Base-by-base conservation (phyloP, 2,888 invertebrate species). In the Pterostichus niger region DNA sequence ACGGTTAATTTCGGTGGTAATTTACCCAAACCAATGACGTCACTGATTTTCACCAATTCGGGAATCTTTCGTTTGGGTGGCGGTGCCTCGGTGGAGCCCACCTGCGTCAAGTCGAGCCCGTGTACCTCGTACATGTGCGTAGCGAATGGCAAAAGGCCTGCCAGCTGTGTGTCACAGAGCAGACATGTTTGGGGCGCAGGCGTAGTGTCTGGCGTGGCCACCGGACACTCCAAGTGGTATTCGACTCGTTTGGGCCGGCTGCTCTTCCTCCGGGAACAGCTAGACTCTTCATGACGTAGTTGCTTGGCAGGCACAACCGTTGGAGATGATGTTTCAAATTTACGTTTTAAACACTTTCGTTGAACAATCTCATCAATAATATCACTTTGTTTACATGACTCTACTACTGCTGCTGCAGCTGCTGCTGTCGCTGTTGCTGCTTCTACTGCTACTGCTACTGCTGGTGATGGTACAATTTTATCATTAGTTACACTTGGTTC, bases 61-160 rank as follows among this genome's bases (percentile, higher is more conserved):
- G 89, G 89, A 84, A 89, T 86, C 86, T 87, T 89, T 86, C 87
- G 89, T 15, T 31, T 40, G 11, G 71, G 35, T 1, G 17, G 35
- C n/a, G 31, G 17, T 0, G 75, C 2, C 15, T 13, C 33, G 31
- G 11, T 10, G 10, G 31, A 2, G 17, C 17, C 59, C 24, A 87
- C 89, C 87, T 85, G 90, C 86, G 86, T 87, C 88, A 86, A 91
- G 87, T 92, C 92, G 49, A 91, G 90, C 0, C 91, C 91, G 85
- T 92, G 92, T n/a, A 88, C 88, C 61, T 91, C 90, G 77, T 91
- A 89, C 61, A 92, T 91, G 85, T 93, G 93, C 84, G 90, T 87
- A 17, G 91, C 91, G 77, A 92, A 86, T n/a, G 90, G 89, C 5
- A 90, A 88, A 61, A 91, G 89, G 11, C 90, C 87, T 0, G 88